Percentiles rank a stretch among this genome's conserved stretches.
Conservation (phyloP, 2,888 invertebrate species). For the Papilio elwesi region DNA sequence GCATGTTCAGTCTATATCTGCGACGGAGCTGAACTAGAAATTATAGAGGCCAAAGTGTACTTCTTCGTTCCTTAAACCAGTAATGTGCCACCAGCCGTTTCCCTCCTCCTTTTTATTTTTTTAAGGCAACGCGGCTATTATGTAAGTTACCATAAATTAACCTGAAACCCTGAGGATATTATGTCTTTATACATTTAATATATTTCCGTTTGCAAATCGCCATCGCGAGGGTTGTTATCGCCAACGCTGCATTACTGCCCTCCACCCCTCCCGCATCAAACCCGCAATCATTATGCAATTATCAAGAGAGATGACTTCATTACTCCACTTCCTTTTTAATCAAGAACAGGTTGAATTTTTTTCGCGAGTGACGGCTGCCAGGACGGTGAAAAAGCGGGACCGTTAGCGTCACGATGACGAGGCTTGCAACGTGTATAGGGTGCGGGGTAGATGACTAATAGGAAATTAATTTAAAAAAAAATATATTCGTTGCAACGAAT, state of each 20-base stretch:
- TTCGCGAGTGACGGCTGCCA: constrained; percentile 41
- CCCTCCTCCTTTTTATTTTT: too few species aligned
- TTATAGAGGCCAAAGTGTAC: too few species aligned
- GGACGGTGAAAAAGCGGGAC: background rate
- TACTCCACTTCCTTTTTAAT: constrained; percentile 51
- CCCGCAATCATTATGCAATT: constrained; percentile 46
- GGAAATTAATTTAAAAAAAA: constrained; percentile 33
- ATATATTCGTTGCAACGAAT: constrained; percentile 1
- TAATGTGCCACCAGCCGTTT: too few species aligned
- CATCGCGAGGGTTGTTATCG: constrained; percentile 21
- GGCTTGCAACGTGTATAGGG: constrained; percentile 3
- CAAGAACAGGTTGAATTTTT: constrained; percentile 52
- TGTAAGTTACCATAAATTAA: too few species aligned
- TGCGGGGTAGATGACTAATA: constrained; percentile 27
- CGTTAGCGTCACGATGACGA: constrained; percentile 30
- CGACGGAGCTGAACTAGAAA: too few species aligned
- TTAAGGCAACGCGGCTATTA: too few species aligned
- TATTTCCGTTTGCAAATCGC: constrained; percentile 28
- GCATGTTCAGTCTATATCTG: too few species aligned
- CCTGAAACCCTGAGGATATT: too few species aligned
- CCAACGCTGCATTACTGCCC: constrained; percentile 10
- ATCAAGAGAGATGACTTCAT: constrained; percentile 53
- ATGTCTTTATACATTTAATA: constrained; percentile 5
- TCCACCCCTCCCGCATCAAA: background rate
- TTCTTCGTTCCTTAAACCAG: too few species aligned